phyloP scores from a whole-genome alignment of 2,888 invertebrate genomes.

The Argynnis bischoffii region DNA sequence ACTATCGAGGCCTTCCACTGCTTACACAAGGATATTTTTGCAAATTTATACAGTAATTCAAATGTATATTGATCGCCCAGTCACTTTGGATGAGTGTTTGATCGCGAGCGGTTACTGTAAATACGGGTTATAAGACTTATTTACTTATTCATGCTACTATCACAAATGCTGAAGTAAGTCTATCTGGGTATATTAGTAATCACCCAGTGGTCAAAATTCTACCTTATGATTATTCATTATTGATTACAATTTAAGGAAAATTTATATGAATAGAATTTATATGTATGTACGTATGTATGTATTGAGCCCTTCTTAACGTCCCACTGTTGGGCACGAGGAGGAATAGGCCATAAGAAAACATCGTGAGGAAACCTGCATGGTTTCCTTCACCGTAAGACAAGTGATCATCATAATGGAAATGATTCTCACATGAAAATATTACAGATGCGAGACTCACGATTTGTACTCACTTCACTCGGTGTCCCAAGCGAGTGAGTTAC shows the following conservation, averaged over 20 bases:
- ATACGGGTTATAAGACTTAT: constrained; percentile 8
- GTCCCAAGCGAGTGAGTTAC: too few relatives aligned
- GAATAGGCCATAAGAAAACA: too few relatives aligned
- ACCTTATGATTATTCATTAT: background rate
- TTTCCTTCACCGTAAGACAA: background rate
- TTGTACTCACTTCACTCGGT: too few relatives aligned
- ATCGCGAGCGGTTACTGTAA: constrained; percentile 17
- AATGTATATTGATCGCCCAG: constrained; percentile 25
- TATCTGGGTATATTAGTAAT: too few relatives aligned
- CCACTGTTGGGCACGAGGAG: too few relatives aligned
- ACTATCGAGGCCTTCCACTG: constrained; percentile 49
- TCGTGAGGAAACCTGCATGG: too few relatives aligned
- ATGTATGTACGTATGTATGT: constrained; percentile 6
- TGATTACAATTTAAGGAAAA: background rate
- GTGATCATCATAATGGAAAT: background rate
- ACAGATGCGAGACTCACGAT: too few relatives aligned
- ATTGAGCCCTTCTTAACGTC: too few relatives aligned
- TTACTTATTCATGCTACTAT: constrained; percentile 2
- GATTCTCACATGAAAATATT: too few relatives aligned
- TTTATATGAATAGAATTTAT: background rate
- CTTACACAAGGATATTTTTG: constrained; percentile 65
- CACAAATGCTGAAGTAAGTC: too few relatives aligned
- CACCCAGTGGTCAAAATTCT: too few relatives aligned
- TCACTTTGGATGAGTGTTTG: constrained; percentile 31
- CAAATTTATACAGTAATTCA: constrained; percentile 51